phyloP scores from a whole-genome alignment of 2,113 vertebrate genomes.

The Coregonus clupeaformis region DNA sequence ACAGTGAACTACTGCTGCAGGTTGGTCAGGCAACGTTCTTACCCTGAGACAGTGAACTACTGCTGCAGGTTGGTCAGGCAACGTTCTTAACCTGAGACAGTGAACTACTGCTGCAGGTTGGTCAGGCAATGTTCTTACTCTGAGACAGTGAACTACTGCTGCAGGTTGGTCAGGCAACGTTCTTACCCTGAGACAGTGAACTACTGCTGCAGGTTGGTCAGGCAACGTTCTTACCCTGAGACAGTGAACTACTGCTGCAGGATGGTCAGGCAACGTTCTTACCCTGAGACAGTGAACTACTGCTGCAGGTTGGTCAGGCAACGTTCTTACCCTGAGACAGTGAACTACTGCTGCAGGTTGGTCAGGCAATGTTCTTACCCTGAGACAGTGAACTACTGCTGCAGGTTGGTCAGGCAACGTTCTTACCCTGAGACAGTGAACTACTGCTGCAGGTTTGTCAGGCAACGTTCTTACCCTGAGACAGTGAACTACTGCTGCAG shows the following conservation, averaged over 20 bases:
- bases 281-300: slow-evolving; percentile 85
- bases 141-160: slow-evolving; percentile 81
- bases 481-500: slow-evolving; percentile 80
- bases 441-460: slow-evolving; percentile 80
- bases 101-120: slow-evolving; percentile 81
- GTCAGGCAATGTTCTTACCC: slow-evolving; percentile 80
- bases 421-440: slow-evolving; percentile 82
- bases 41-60: slow-evolving; percentile 85
- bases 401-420: slow-evolving; percentile 82
- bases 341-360: slow-evolving; percentile 81
- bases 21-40: slow-evolving; percentile 80
- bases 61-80: slow-evolving; percentile 81
- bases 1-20: slow-evolving; percentile 80
- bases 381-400: slow-evolving; percentile 81
- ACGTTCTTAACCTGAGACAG: slow-evolving; percentile 79
- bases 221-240: slow-evolving; percentile 80
- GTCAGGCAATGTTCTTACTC: slow-evolving; percentile 80
- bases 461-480: slow-evolving; percentile 80
- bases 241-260: slow-evolving; percentile 80
- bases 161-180: slow-evolving; percentile 82
- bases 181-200: slow-evolving; percentile 82
- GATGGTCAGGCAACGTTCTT: slow-evolving; percentile 80
- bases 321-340: slow-evolving; percentile 79
- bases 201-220: slow-evolving; percentile 80
- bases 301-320: slow-evolving; percentile 81